Evolutionary conservation across 2,797 vertebrate genomes (phyloP).

Genomic region (Vipera ursinii): DNA sequence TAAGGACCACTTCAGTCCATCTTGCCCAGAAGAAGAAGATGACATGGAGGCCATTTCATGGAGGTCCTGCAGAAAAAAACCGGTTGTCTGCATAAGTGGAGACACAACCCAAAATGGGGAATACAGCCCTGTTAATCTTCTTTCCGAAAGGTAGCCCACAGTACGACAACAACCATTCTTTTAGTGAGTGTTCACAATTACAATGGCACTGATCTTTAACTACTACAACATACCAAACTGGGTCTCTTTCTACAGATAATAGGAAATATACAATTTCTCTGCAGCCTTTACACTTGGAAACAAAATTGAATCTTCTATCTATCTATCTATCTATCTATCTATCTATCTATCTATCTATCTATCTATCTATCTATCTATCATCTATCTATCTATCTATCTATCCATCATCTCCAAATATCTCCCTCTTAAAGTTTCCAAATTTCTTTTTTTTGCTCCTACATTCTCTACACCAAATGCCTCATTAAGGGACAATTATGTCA

Average conservation of each 20-base stretch:
- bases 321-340: background rate
- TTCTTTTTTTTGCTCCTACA: conserved; percentile 39
- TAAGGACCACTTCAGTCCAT: too few species aligned
- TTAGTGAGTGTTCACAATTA: too few species aligned
- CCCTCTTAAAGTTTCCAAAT: conserved; percentile 32
- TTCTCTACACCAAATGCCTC: conserved; percentile 62
- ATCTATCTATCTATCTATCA: background rate
- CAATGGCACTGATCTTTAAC: too few species aligned
- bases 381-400: background rate
- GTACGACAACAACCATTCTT: too few species aligned
- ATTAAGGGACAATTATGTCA: conserved; percentile 70
- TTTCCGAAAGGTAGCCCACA: background rate
- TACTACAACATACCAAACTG: too few species aligned
- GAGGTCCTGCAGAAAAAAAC: too few species aligned
- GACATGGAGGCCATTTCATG: too few species aligned
- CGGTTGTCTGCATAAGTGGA: too few species aligned
- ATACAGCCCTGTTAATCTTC: conserved; percentile 30
- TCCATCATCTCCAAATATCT: background rate
- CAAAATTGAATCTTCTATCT: background rate
- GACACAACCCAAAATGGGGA: conserved; percentile 35
- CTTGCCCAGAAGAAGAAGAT: too few species aligned
- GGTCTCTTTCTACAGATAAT: too few species aligned
- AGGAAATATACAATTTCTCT: too few species aligned
- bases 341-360: background rate
- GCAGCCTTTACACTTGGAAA: background rate